phyloP scores from a whole-genome alignment of 2,797 vertebrate genomes.

The Siniperca scherzeri region DNA sequence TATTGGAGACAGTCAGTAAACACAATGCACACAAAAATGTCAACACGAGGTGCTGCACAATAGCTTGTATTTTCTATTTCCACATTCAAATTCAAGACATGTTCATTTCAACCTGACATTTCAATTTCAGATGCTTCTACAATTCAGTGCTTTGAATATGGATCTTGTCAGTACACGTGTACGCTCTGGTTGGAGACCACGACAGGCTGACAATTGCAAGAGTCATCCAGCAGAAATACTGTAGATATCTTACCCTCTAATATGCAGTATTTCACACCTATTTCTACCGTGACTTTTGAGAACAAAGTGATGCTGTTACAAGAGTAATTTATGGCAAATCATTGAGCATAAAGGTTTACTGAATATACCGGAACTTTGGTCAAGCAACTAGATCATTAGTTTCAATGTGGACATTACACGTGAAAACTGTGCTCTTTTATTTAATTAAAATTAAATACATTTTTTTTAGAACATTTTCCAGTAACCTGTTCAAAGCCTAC shows the following conservation, averaged over 20 bases:
- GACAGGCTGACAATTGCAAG: slow-evolving; percentile 66
- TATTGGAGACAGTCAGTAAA: slow-evolving; percentile 53
- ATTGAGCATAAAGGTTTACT: slow-evolving; percentile 22
- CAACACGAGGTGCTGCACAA: slow-evolving; percentile 59
- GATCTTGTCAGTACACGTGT: slow-evolving; percentile 74
- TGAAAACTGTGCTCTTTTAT: neutral
- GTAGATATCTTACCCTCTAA: slow-evolving; percentile 45
- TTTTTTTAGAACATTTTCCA: neutral
- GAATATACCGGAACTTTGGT: slow-evolving; percentile 15
- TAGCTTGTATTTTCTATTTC: slow-evolving; percentile 55
- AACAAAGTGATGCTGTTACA: slow-evolving; percentile 33
- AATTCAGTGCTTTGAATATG: slow-evolving; percentile 70
- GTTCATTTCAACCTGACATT: slow-evolving; percentile 79
- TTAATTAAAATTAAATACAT: neutral
- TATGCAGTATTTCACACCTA: slow-evolving; percentile 24
- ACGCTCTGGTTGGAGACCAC: slow-evolving; percentile 37
- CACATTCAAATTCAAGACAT: slow-evolving; percentile 71
- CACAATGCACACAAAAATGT: slow-evolving; percentile 54
- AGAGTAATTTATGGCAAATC: slow-evolving; percentile 38
- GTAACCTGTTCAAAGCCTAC: neutral
- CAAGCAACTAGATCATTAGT: neutral
- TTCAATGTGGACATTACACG: neutral
- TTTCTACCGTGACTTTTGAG: slow-evolving; percentile 37
- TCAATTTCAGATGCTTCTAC: slow-evolving; percentile 78
- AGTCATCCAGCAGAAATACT: slow-evolving; percentile 63